These are phyloP conservation scores for Meliscaeva auricollis DNA, from an alignment of 2,888 invertebrate species.

Conservation along the genomic window DNA sequence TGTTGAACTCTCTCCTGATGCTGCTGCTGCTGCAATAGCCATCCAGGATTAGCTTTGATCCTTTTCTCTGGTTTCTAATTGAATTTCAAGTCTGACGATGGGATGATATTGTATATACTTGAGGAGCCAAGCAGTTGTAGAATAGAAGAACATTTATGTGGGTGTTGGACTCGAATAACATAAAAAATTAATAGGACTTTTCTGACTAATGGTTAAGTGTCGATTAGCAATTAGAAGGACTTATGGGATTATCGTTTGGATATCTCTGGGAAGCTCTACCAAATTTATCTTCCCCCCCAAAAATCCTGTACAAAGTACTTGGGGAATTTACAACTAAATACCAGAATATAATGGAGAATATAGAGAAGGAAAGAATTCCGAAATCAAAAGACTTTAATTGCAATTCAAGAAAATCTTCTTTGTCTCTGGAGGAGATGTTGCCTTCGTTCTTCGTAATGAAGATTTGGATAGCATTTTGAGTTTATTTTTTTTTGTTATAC, in stretches of 20 bases:
- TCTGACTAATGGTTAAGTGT: constrained; percentile 72
- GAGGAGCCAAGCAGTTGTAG: neutral
- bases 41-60: constrained; percentile 71
- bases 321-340: neutral
- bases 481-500: too few species aligned
- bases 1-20: constrained; percentile 19
- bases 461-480: too few species aligned
- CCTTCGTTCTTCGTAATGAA: neutral
- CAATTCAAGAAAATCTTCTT: constrained; percentile 23
- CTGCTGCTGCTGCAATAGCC: constrained; percentile 51
- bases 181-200: constrained; percentile 67
- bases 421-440: constrained; percentile 19
- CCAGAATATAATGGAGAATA: neutral
- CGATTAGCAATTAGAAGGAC: constrained; percentile 73
- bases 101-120: constrained; percentile 11
- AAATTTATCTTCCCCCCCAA: neutral
- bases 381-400: constrained; percentile 31
- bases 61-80: constrained; percentile 72
- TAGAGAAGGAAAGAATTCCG: neutral
- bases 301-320: neutral
- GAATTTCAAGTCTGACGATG: constrained; percentile 62
- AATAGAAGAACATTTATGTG: constrained; percentile 1
- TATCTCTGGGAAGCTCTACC: constrained; percentile 1
- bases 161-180: constrained; percentile 24
- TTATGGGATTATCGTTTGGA: constrained; percentile 62